Base-by-base conservation (phyloP, 1,140 invertebrate genomes). In the Elymnias hypermnestra region DNA sequence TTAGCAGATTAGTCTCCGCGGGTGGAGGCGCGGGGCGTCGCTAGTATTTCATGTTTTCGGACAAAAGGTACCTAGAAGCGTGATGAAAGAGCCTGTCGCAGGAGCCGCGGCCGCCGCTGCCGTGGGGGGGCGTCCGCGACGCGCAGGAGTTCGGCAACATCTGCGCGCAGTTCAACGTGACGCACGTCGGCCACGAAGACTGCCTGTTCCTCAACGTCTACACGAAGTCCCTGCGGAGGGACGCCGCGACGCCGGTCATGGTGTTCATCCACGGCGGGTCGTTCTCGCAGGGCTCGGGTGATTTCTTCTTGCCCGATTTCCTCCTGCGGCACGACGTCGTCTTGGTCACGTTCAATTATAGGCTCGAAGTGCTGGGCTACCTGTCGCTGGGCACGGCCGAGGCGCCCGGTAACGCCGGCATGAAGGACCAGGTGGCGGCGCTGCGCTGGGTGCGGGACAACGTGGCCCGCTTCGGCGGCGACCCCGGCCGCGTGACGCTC, bases 381-480 rank as follows among this genome's bases (percentile, higher is more conserved):
- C 57, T 92, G 0, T 89, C 88, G 37, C 59, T 89, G 5, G 84
- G 89, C 5, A 84, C 75, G 21, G 63, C 76, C 2, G 87, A 89
- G 52, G 87, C 86, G 37, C 86, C 92, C 1, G 89, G 91, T 31
- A 89, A 93, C 75, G 89, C 86, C 19, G 91, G 89, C 0, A 61
- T 92, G 9, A 89, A 91, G 48, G 92, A 93, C 65, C 90, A 92
- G 77, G 87, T 90, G 6, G 58, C 53, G n/a, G 73, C 72, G 1
- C 40, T 82, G 15, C 53, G 54, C 6, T 82, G 82, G 78, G 60
- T 84, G 3, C 65, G 72, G 25, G 57, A 67, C n/a, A 84, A 87
- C 50, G 84, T 87, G 21, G 48, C 35, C 1, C 40, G 86, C 33
- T 95, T 95, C 63, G 93, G 93, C 3, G 94, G 94, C 3, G 91